Conservation (phyloP, 2,113 vertebrate species). For the Sander vitreus region DNA sequence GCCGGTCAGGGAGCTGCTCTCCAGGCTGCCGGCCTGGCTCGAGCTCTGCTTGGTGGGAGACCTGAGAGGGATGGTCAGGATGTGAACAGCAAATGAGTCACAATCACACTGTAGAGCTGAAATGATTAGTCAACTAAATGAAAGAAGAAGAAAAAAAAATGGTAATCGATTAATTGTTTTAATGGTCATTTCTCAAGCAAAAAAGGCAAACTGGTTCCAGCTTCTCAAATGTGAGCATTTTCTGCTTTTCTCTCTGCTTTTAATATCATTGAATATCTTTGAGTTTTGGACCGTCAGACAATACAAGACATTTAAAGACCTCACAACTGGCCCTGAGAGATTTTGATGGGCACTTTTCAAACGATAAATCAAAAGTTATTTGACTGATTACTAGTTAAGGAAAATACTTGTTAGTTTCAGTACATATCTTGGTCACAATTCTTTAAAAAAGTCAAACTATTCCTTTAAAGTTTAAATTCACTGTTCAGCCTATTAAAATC, state of each 20-base stretch:
- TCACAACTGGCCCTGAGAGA: background rate
- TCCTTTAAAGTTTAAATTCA: too few species aligned
- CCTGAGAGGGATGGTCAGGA: conserved; percentile 55
- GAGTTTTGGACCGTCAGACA: background rate
- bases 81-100: background rate
- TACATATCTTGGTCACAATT: background rate
- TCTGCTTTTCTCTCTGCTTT: background rate
- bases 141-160: too few species aligned
- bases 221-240: background rate
- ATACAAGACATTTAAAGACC: background rate
- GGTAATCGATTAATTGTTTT: too few species aligned
- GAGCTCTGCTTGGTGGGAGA: conserved; percentile 76
- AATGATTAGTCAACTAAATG: background rate
- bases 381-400: too few species aligned
- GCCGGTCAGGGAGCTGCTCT: conserved; percentile 83
- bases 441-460: too few species aligned
- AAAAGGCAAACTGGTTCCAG: background rate
- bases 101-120: background rate
- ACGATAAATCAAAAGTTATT: too few species aligned
- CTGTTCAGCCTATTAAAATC: background rate
- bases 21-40: conserved; percentile 79
- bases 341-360: background rate
- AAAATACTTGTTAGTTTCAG: too few species aligned
- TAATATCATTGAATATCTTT: background rate
- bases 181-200: background rate